These are phyloP conservation scores for Hormiphora californensis DNA, from an alignment of 37 sponge, comb jelly and placozoan species.

Conservation along the genomic window DNA sequence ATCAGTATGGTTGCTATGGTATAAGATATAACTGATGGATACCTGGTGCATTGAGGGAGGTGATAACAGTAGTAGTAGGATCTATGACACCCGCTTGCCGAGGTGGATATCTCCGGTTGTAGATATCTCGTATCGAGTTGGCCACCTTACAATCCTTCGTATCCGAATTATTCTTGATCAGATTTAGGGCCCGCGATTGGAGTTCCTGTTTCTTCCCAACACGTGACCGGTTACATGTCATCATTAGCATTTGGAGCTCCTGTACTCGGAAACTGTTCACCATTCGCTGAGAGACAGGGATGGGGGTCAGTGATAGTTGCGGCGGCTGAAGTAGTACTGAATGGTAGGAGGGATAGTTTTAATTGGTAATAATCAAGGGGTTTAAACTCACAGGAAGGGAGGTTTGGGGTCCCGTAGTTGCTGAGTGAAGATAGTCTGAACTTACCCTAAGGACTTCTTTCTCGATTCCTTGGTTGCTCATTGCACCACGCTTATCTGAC, in stretches of 20 bases:
- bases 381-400: no score
- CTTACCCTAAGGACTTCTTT: conserved; percentile 38
- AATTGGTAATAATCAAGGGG: no score
- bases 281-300: neutral
- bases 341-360: no score
- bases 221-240: conserved; percentile 34
- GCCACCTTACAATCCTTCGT: conserved; percentile 46
- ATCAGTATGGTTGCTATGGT: no score
- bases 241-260: conserved; percentile 40
- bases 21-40: no score
- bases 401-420: no score
- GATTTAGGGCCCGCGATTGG: conserved; percentile 15
- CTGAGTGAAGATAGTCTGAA: no score
- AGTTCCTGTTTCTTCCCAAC: conserved; percentile 49
- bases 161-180: conserved; percentile 32
- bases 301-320: neutral
- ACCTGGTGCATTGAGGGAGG: no score
- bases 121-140: conserved; percentile 12
- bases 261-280: conserved; percentile 48
- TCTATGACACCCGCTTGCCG: no score
- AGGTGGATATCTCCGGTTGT: conserved; percentile 34
- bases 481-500: no score
- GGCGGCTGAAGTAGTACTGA: no score
- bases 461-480: conserved; percentile 36
- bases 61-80: no score